Percentiles rank a stretch among this genome's conserved stretches.
Conservation (phyloP, 2,888 invertebrate genomes). For the Drosophila fungiperda region DNA sequence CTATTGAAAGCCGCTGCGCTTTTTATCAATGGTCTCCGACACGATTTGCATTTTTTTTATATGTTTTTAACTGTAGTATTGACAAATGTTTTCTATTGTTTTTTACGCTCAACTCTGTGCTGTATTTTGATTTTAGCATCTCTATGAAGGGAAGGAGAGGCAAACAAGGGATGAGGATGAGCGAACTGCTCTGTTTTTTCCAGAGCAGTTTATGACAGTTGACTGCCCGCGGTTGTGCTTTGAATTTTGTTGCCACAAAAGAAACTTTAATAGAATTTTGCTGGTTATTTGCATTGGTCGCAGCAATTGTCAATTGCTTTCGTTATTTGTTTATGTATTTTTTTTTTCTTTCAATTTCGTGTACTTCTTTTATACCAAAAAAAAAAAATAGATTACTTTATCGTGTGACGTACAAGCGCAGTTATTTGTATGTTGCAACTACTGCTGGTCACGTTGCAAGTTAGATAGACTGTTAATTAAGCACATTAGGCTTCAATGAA, state of each 20-base stretch:
- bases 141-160: slow-evolving; percentile 6
- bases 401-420: slow-evolving; percentile 21
- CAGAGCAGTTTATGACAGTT: slow-evolving; percentile 65
- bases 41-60: slow-evolving; percentile 25
- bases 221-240: slow-evolving; percentile 49
- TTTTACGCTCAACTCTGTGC: slow-evolving; percentile 34
- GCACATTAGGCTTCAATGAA: slow-evolving; percentile 66
- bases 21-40: slow-evolving; percentile 40
- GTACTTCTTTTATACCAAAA: not conserved
- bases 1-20: slow-evolving; percentile 66
- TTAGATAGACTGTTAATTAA: slow-evolving; percentile 66
- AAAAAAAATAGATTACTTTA: slow-evolving; percentile 46
- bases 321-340: slow-evolving; percentile 35
- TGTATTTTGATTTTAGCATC: slow-evolving; percentile 43
- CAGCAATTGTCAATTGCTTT: slow-evolving; percentile 52
- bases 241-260: slow-evolving; percentile 50
- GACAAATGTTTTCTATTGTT: slow-evolving; percentile 69
- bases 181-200: slow-evolving; percentile 8
- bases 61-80: slow-evolving; percentile 42
- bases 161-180: not conserved
- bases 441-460: slow-evolving; percentile 41
- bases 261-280: slow-evolving; percentile 61
- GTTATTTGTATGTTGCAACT: slow-evolving; percentile 10
- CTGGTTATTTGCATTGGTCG: slow-evolving; percentile 48
- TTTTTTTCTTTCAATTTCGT: slow-evolving; percentile 5